A percentile compares a stretch with the other conserved stretches of the same genome.
Conservation (phyloP, 2,888 invertebrate species). For the Crepidodera aurea region DNA sequence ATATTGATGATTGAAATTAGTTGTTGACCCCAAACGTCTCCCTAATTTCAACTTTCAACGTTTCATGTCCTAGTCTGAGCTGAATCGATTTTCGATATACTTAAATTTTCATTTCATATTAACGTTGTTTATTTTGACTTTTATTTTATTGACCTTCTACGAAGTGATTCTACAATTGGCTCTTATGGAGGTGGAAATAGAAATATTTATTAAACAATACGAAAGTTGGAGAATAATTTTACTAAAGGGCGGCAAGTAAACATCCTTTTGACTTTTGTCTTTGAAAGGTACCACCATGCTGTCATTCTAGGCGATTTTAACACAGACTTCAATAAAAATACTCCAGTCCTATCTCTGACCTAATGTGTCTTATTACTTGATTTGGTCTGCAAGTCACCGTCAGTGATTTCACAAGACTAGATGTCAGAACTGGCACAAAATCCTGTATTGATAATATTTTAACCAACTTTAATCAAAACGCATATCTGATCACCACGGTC, state of each 20-base stretch:
- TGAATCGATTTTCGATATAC: slow-evolving; percentile 1
- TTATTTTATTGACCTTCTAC: background rate
- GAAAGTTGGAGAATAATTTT: too few relatives aligned
- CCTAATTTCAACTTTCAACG: background rate
- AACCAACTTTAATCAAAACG: too few relatives aligned
- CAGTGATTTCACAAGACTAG: background rate
- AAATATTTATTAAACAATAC: too few relatives aligned
- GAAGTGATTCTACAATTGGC: too few relatives aligned
- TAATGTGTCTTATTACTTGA: background rate
- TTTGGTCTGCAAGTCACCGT: background rate
- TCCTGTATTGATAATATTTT: too few relatives aligned
- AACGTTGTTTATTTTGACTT: background rate
- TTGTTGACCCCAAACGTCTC: background rate
- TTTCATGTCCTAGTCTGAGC: background rate
- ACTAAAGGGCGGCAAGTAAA: too few relatives aligned
- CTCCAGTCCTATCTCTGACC: background rate
- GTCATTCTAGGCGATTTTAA: background rate
- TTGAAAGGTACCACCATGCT: background rate
- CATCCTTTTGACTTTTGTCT: background rate
- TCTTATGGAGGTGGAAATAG: too few relatives aligned
- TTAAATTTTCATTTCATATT: background rate
- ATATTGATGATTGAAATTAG: background rate
- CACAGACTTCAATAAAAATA: background rate
- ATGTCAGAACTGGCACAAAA: too few relatives aligned
- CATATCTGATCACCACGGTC: background rate